Base-by-base conservation (phyloP, 2,888 invertebrate genomes). In the Clitarchus hookeri region DNA sequence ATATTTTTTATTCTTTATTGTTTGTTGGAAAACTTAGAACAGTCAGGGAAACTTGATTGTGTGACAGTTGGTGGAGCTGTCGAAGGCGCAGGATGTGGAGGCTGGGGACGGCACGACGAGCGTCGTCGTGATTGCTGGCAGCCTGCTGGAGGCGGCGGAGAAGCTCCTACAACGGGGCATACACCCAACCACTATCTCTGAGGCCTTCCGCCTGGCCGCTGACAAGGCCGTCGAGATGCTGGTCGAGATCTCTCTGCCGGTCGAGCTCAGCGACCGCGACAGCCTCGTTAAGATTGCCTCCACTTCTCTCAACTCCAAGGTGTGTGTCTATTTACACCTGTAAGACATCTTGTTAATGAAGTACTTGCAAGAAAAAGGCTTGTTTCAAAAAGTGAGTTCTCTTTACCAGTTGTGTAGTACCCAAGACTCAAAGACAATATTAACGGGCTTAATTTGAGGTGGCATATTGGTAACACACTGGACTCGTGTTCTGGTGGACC, bases 81-180 rank as follows among this genome's bases (percentile, higher is more conserved):
- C 99, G 0, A 97, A 98, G 90, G 99, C 99, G 26, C 99, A 99
- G 93, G 99, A 99, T 92, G 95, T 99, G 89, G 99, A 99, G 92
- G 99, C 99, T 89, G 99, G 99, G 84, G 99, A 99, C 93, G 99
- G 99, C 87, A 99, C 99, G 36, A 99, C 99, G 16, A 97, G 98
- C 36, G 99, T 99, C 86, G 99, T 99, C 16, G 97, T 99, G 11
- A 95, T 99, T 90, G 99, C 99, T 89, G 99, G 99, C 84, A 97
- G 98, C 88, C 92, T 99, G 84, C 93, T 99, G 85, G 98, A 99
- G 92, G 98, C 98, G 85, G 96, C 98, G 85, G 97, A 98, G 91
- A 97, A 98, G 90, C 93, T 99, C 23, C 92, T 99, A 48, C 94
- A 95, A 87, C 97, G 97, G 92, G 99, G 99, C 84, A 97, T 99